A percentile compares a stretch with the other conserved stretches of the same genome.
These are phyloP conservation scores for Oreochromis niloticus DNA, from an alignment of 2,113 vertebrate species.

Conservation along the genomic window DNA sequence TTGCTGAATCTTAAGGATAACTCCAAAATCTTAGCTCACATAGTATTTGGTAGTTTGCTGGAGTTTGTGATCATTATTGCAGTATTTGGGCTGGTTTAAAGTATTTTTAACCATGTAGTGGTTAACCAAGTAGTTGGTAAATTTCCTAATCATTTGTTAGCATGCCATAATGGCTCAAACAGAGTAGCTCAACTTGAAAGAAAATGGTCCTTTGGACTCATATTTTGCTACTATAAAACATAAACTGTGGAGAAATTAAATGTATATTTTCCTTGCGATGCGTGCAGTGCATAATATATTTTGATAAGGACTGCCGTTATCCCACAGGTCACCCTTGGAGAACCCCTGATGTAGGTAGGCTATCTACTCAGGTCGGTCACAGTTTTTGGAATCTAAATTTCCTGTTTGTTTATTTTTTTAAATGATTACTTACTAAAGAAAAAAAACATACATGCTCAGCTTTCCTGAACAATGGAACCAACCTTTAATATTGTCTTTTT, in stretches of 20 bases:
- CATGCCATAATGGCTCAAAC: not conserved
- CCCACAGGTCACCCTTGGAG: not conserved
- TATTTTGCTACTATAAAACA: not conserved
- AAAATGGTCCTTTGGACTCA: not conserved
- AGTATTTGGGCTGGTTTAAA: not conserved
- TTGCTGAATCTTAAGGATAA: not conserved
- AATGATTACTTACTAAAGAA: not conserved
- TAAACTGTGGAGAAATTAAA: not conserved
- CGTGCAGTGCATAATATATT: not conserved
- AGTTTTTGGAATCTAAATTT: not conserved
- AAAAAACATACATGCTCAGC: not conserved
- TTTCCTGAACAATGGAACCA: not conserved
- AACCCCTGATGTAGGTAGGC: accelerated
- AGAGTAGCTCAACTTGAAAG: not conserved
- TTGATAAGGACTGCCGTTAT: not conserved
- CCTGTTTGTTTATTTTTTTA: not conserved
- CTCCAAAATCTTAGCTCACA: not conserved
- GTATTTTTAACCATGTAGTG: not conserved
- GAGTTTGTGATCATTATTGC: not conserved
- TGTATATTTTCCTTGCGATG: not conserved
- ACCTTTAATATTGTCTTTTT: not conserved
- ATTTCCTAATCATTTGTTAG: not conserved
- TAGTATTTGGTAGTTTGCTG: not conserved
- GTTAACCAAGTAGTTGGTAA: not conserved
- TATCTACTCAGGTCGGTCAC: not conserved